Conservation (phyloP, 2,797 vertebrate genomes). For the Mus spretus region DNA sequence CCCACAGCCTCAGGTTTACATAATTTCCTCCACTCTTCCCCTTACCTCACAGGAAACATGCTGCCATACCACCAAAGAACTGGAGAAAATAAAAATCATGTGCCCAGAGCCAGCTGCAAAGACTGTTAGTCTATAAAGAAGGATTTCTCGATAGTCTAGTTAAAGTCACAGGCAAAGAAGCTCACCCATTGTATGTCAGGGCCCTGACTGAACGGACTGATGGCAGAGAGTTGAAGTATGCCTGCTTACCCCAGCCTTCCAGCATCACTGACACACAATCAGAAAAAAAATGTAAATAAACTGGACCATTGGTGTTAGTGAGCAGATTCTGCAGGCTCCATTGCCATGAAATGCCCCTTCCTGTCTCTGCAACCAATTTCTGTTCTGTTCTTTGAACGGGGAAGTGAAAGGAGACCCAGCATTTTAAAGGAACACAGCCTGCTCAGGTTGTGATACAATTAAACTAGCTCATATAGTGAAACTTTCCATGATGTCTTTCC, state of each 20-base stretch:
- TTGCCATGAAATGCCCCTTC: not conserved
- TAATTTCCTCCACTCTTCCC: not conserved
- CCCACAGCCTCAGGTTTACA: not conserved
- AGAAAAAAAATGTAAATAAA: slow-evolving; percentile 1
- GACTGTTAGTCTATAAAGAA: not conserved
- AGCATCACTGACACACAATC: not conserved
- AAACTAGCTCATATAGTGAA: slow-evolving; percentile 60
- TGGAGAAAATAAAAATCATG: not conserved
- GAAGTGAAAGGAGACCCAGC: slow-evolving; percentile 31
- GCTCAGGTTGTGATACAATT: slow-evolving; percentile 47
- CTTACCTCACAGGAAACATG: not conserved
- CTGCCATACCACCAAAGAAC: not conserved
- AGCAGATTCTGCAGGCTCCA: not conserved
- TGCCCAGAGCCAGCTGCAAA: not conserved
- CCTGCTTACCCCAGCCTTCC: not conserved
- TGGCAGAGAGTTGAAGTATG: not conserved
- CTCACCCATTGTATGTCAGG: not conserved
- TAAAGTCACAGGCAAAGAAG: not conserved
- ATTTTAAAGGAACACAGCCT: slow-evolving; percentile 57
- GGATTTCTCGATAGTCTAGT: not conserved
- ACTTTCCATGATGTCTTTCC: slow-evolving; percentile 50
- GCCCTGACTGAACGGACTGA: not conserved
- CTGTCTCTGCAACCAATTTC: slow-evolving; percentile 29
- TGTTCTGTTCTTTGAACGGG: slow-evolving; percentile 48
- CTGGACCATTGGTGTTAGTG: not conserved